Base-by-base conservation (phyloP, 2,797 vertebrate genomes). In the Heliangelus exortis region DNA sequence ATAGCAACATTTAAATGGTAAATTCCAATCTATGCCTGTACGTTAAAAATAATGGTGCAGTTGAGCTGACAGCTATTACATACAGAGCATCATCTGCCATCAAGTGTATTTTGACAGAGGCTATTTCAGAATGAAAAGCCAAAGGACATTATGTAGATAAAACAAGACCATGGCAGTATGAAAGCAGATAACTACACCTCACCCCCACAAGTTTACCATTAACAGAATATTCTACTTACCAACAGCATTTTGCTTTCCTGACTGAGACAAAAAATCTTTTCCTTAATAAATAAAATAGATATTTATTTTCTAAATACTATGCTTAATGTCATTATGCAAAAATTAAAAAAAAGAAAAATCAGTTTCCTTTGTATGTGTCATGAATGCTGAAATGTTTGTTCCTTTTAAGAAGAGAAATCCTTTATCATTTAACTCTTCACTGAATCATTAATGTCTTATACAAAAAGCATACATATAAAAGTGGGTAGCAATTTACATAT, bases 211-310 rank as follows among this genome's bases (percentile, higher is more conserved):
- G 23, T 68, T 84, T 48, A 81, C 16, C 14, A 29, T 78, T 80
- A 92, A 87, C 5, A 55, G 29, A 84, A 76, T 78, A 73, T 73
- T 77, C 33, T 90, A 99, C 99, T 98, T 97, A 99, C 99, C 98
- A 97, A 99, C 93, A 65, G 98, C 99, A 94, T 95, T 97, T 83
- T 98, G 98, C 68, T 92, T 98, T 96, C 98, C 98, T 17, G 86
- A 93, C 59, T 96, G 95, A 79, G 97, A 97, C 96, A 99, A 97
- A 93, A 99, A 99, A 95, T 99, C 97, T 93, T 88, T 97, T 54
- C 99, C 99, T 99, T 96, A 90, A 97, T 94, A 97, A 96, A 88
- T 15, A 93, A 96, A 97, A 97, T 21, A 94, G 89, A 54, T 4
- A 92, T 29, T 85, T 21, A 48, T 76, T 88, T 94, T 95, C 81